Conservation (phyloP, 1,140 invertebrate species). For the Andrena cerasifolii region DNA sequence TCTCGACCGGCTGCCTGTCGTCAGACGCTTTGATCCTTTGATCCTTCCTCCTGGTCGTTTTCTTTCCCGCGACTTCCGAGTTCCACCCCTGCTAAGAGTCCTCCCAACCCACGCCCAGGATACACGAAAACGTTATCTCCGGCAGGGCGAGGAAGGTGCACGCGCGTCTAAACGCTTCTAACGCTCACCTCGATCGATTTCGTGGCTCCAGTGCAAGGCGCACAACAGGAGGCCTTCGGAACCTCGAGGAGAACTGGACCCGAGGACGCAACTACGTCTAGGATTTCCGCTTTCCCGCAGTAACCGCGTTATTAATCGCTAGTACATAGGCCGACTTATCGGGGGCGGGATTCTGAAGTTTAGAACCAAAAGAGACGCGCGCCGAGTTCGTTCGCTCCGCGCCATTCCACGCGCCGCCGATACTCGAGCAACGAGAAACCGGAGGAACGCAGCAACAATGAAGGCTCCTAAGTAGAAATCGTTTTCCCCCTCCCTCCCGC, state of each 20-base stretch:
- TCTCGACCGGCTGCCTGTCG: not conserved
- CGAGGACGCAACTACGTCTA: not conserved
- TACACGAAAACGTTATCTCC: not conserved
- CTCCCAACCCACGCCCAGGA: not conserved
- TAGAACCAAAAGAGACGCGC: too few relatives aligned
- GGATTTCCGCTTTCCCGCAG: too few relatives aligned
- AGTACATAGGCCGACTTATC: too few relatives aligned
- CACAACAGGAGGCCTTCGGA: too few relatives aligned
- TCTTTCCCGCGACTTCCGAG: not conserved
- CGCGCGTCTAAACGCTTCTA: slow-evolving; percentile 13
- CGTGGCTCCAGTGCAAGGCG: slow-evolving; percentile 22
- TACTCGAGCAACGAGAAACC: not conserved
- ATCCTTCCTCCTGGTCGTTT: slow-evolving; percentile 4
- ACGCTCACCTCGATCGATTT: slow-evolving; percentile 28
- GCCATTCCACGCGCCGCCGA: too few relatives aligned
- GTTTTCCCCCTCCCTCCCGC: not conserved
- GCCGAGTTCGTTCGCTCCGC: too few relatives aligned
- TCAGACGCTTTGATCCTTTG: slow-evolving; percentile 13
- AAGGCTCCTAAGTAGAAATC: not conserved
- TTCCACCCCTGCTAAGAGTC: not conserved
- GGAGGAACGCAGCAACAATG: not conserved
- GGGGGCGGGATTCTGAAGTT: too few relatives aligned
- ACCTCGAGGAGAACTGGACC: not conserved
- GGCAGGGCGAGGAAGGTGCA: not conserved
- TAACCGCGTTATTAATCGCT: too few relatives aligned